A percentile compares a stretch with the other conserved stretches of the same genome.
Evolutionary conservation across 2,888 invertebrate genomes (phyloP).

Genomic region (Pachycephus smyrnensis): DNA sequence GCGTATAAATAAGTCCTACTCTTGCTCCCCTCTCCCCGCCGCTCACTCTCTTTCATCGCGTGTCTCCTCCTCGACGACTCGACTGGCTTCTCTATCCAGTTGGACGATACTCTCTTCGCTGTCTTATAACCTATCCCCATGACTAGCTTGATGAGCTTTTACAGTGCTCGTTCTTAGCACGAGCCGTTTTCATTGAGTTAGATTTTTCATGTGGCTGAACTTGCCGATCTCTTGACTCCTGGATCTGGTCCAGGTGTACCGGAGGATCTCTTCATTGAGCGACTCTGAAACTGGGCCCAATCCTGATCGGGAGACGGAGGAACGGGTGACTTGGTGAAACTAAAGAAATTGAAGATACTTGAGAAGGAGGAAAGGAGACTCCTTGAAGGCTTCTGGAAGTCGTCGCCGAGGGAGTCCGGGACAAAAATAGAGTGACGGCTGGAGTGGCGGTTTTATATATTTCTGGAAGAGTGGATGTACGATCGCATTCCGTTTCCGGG

Average conservation of each 20-base stretch:
- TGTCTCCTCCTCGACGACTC: constrained; percentile 11
- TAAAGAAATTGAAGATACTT: not conserved
- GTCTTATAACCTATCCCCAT: not conserved
- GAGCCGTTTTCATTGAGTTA: not conserved
- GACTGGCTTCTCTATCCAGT: not conserved
- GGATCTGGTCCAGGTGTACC: not conserved
- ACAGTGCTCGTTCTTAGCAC: not conserved
- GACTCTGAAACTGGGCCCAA: not conserved
- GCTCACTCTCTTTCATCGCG: constrained; percentile 14
- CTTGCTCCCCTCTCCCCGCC: constrained; percentile 12
- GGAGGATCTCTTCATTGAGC: not conserved
- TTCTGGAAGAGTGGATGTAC: not conserved
- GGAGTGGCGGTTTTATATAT: not conserved
- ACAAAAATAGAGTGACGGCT: not conserved
- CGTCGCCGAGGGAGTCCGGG: not conserved
- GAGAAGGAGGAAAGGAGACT: not conserved
- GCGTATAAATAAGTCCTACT: constrained; percentile 59
- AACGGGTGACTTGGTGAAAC: not conserved
- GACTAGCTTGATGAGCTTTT: not conserved
- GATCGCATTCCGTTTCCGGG: not conserved
- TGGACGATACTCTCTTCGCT: not conserved
- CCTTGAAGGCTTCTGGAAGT: not conserved
- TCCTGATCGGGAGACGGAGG: not conserved
- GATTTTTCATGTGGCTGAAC: not conserved
- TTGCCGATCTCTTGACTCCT: not conserved